phyloP scores from a whole-genome alignment of 2,888 invertebrate species.

The Aspidapion aeneum region DNA sequence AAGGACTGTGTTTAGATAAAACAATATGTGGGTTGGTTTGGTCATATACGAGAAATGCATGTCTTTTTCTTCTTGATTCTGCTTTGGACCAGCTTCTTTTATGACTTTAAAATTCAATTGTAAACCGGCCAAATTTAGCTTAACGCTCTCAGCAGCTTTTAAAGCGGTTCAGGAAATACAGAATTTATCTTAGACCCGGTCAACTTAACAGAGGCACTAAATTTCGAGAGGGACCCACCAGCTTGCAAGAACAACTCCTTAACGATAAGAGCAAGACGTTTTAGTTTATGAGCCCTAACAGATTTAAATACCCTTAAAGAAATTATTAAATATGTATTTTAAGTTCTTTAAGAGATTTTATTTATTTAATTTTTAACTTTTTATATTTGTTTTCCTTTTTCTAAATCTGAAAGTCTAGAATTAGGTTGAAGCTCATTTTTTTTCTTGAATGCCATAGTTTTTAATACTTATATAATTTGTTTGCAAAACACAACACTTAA shows the following conservation, averaged over 20 bases:
- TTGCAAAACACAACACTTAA: too few species aligned
- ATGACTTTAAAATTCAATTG: background rate
- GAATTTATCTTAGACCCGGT: background rate
- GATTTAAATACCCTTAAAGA: too few species aligned
- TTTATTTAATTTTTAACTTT: too few species aligned
- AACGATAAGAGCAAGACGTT: background rate
- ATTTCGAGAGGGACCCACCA: background rate
- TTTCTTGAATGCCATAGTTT: too few species aligned
- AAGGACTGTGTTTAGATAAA: conserved; percentile 45
- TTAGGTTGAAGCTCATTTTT: too few species aligned
- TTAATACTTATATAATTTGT: too few species aligned
- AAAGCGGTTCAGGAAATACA: background rate
- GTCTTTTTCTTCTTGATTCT: background rate
- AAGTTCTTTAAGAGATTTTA: too few species aligned
- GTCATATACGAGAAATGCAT: background rate
- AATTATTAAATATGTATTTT: too few species aligned
- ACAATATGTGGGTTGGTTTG: conserved; percentile 25
- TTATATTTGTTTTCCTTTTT: too few species aligned
- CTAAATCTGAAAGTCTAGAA: too few species aligned
- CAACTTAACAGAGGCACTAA: background rate
- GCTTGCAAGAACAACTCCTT: background rate
- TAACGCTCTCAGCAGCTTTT: background rate
- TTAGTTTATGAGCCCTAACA: background rate
- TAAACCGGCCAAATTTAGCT: background rate
- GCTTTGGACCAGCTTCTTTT: background rate